A percentile compares a stretch with the other conserved stretches of the same genome.
Conservation (phyloP, 2,113 vertebrate genomes). For the Equus quagga region DNA sequence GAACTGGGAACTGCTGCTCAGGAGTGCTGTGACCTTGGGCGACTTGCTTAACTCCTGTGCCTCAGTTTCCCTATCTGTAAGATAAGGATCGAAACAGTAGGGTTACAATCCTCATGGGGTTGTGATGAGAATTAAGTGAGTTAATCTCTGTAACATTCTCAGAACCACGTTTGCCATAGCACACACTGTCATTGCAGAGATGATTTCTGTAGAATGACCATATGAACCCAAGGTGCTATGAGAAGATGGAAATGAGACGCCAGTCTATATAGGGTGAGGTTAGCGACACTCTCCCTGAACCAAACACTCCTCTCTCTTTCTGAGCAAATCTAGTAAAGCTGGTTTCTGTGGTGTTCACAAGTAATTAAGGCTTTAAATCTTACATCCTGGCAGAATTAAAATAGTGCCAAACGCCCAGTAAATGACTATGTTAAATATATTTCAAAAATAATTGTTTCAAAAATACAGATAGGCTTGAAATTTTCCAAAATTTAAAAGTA, state of each 20-base stretch:
- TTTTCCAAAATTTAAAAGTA: background rate
- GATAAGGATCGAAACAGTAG: background rate
- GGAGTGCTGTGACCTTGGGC: background rate
- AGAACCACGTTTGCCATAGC: background rate
- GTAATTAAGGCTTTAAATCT: too few relatives aligned
- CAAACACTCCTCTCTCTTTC: background rate
- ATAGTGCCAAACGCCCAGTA: background rate
- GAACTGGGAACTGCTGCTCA: too few relatives aligned
- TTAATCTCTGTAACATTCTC: background rate
- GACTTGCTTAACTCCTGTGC: too few relatives aligned
- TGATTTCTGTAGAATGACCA: background rate
- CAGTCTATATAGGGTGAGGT: background rate
- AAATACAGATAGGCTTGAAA: background rate
- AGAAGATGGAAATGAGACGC: background rate
- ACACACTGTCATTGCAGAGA: too few relatives aligned
- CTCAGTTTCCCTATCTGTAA: background rate
- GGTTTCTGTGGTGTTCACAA: background rate
- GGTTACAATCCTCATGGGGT: background rate
- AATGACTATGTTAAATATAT: too few relatives aligned
- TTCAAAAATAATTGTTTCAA: background rate
- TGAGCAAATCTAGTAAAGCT: background rate
- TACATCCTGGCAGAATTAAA: background rate
- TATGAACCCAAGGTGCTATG: too few relatives aligned
- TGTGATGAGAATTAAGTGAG: background rate
- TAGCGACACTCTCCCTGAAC: background rate